A percentile compares a stretch with the other conserved stretches of the same genome.
Conservation (phyloP, 2,888 invertebrate species). For the Drosophila picticornis region DNA sequence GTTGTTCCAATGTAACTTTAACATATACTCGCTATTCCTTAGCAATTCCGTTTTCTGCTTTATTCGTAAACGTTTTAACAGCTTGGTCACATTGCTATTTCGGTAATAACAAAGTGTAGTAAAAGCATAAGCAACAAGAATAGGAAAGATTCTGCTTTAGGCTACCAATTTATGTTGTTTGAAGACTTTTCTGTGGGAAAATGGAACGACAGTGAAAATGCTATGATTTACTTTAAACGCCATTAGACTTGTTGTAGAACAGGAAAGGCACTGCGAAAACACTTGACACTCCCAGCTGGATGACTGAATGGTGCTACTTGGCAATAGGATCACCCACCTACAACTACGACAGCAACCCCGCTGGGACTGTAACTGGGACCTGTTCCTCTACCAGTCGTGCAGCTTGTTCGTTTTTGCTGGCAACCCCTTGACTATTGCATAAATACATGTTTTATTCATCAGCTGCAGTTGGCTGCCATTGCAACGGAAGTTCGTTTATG, state of each 20-base stretch:
- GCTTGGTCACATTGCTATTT: neutral
- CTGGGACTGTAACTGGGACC: neutral
- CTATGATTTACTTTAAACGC: slow-evolving; percentile 68
- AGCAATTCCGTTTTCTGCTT: neutral
- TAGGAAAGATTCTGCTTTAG: neutral
- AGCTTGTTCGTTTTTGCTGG: slow-evolving; percentile 3
- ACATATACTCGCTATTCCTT: neutral
- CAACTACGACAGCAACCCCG: neutral
- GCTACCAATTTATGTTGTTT: neutral
- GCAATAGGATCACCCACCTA: slow-evolving; percentile 6
- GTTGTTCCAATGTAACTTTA: neutral
- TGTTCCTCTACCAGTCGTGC: neutral
- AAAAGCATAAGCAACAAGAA: neutral
- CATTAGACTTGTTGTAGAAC: slow-evolving; percentile 61
- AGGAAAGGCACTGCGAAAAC: slow-evolving; percentile 48
- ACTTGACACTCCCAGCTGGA: slow-evolving; percentile 61
- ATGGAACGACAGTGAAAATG: slow-evolving; percentile 28
- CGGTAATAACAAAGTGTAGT: neutral
- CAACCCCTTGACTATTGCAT: slow-evolving; percentile 53
- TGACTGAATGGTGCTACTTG: slow-evolving; percentile 57
- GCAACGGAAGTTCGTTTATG: slow-evolving; percentile 68
- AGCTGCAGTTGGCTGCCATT: slow-evolving; percentile 65
- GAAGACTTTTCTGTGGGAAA: neutral
- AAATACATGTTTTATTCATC: slow-evolving; percentile 75
- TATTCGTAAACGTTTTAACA: neutral